phyloP scores from a whole-genome alignment of 2,888 invertebrate species.

The Cephus sareptanus region DNA sequence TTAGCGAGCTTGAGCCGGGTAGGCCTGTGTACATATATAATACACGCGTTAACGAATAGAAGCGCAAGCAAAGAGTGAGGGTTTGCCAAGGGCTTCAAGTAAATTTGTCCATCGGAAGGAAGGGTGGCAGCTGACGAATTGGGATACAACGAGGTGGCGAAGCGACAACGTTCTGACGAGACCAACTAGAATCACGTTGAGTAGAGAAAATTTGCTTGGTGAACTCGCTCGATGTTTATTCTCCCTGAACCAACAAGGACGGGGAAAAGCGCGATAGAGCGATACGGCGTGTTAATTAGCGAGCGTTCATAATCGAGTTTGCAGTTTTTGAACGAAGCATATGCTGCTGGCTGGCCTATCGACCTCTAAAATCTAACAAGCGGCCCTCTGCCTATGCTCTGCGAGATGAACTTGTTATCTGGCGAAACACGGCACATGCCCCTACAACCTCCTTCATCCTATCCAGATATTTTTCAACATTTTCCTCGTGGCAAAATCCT shows the following conservation, averaged over 20 bases:
- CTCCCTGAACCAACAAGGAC: constrained; percentile 33
- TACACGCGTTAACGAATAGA: neutral
- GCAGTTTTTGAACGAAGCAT: constrained; percentile 31
- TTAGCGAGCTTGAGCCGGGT: neutral
- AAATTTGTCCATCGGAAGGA: neutral
- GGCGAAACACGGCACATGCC: constrained; percentile 12
- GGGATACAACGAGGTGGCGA: neutral
- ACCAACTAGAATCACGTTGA: neutral
- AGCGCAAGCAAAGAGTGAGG: neutral
- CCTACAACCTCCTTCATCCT: neutral
- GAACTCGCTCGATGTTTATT: constrained; percentile 46
- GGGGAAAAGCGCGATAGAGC: constrained; percentile 23
- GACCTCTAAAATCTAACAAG: constrained; percentile 22
- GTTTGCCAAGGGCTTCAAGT: neutral
- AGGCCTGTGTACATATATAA: neutral
- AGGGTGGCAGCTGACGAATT: neutral
- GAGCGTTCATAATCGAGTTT: constrained; percentile 45
- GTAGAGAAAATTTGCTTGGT: constrained; percentile 40
- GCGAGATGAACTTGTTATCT: constrained; percentile 25
- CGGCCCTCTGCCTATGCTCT: constrained; percentile 14
- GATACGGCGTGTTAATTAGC: constrained; percentile 44
- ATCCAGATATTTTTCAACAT: neutral
- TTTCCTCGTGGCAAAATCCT: neutral
- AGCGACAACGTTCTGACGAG: neutral
- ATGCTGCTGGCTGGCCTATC: constrained; percentile 12